Evolutionary conservation across 2,113 vertebrate genomes (phyloP), one percentile per base, ranked within the genome.

Genomic region (Genyomyrus donnyi): DNA sequence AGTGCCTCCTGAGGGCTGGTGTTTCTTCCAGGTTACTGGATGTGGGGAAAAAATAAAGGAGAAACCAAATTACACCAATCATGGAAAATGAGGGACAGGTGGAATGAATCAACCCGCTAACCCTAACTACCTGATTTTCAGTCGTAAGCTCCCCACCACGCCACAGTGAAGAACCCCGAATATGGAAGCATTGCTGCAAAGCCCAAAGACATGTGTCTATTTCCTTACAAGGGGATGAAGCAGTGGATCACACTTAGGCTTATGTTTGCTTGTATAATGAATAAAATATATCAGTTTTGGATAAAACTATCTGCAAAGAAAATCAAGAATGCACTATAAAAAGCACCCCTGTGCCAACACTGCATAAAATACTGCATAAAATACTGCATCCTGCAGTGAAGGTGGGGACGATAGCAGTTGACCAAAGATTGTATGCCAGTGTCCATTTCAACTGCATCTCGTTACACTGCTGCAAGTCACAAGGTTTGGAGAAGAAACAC

Each of bases 401-500:
- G 31, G 66, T 35, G 13, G 39, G 31, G 31, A 77, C 70, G 19
- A 5, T 19, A 19, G 31, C 10, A 39, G 31, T 7, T 17, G 11
- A 35, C 70, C 70, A 39, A 77, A 39, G 31, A 77, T 1, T 21
- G 9, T 31, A 46, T n/a, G 21, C 39, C 45, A n/a, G 21, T 24
- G 35, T 31, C n/a, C n/a, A n/a, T 21, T n/a, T 53, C 49, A 19
- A 53, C 27, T 27, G 27, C 45, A 13, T 46, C 53, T 58, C 35
- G 24, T 21, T 56, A 17, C n/a, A 17, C 88, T 17, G 85, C 85
- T 21, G 27, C 24, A 87, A 92, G 92, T 91, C 88, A 90, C 90
- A 85, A 50, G 90, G 87, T 91, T 90, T 77, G 1, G 0, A 31
- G 62, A 89, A 27, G 85, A 91, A 90, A 90, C 66, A 89, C 90